Base-by-base conservation (phyloP, 2,888 invertebrate genomes). In the Masnerella sp. region DNA sequence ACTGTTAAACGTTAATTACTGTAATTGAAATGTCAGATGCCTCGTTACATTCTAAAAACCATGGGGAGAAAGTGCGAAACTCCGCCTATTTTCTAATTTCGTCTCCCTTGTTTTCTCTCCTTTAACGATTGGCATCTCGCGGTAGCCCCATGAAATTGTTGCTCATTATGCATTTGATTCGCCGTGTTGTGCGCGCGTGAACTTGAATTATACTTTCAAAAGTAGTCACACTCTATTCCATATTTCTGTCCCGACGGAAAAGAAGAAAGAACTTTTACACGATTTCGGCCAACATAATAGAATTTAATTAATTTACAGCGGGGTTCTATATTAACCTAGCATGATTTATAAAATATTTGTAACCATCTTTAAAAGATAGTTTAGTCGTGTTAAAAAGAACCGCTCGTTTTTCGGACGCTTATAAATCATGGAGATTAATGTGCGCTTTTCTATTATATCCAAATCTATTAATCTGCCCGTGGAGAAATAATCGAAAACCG, bases 11-110 rank as follows among this genome's bases (percentile, higher is more conserved):
- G 28, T 40, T 67, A 68, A 68, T 68, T 68, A 68, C 45, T 17
- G 51, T 68, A 59, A 59, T 59, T 59, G 59, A 68, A 68, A 68
- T 45, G 68, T 68, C 68, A 52, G 59, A 47, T 52, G 59, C 59
- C 59, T 68, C 22, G 58, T 68, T 68, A 68, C 30, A 59, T 34
- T 47, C 38, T 42, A 67, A 59, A 68, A 67, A 42, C 17, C 58
- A 34, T 25, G 12, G 43, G 67, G 42, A 59, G 56, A 58, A 68
- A 59, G 51, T 59, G 58, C 51, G 36, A 68, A 68, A 59, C 67
- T 30, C 67, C 67, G 67, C 58, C 40, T 58, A 34, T 68, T 68
- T 59, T 51, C 67, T 68, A 68, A 59, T 59, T 51, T 43, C 56
- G 51, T 68, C 51, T 65, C 51, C 36, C 58, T 51, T 59, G 34